Base-by-base conservation (phyloP, 2,888 invertebrate species). In the Tachina lurida region DNA sequence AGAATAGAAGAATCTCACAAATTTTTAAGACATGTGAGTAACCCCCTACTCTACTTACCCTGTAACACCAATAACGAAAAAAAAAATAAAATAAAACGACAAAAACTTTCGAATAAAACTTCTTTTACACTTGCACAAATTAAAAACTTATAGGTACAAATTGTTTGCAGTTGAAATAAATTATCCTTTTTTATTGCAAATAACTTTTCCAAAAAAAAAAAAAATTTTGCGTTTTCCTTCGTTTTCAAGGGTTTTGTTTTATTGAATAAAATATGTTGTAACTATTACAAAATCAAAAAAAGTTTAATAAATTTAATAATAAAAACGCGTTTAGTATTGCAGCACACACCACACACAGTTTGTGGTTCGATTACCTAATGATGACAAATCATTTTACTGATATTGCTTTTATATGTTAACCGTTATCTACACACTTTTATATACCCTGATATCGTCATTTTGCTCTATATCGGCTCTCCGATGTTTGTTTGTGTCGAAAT, bases 1-100 rank as follows among this genome's bases (percentile, higher is more conserved):
- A 87, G 87, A 87, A 87, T 87, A 87, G 87, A 87, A 87, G 87
- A 87, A 87, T 87, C 87, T 87, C 87, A 87, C 87, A 87, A 84
- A 68, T 63, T 52, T 77, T 75, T 71, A 73, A 77, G 68, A 70
- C 86, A 87, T 87, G 87, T 87, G 87, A 84, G 60, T 75, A 87
- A 84, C 84, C 87, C 84, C 81, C 87, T 85, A 87, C 86, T 87
- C 87, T 87, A 87, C 87, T 87, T 81, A 84, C 87, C 87, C 86
- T 78, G 65, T 78, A 81, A 83, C 87, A 87, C 81, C 86, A 85
- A 83, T 80, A 9, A 41, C 12, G 41, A 41, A 54, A 22, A 9
- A 4, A n/a, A n/a, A n/a, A n/a, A n/a, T n/a, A n/a, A n/a, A 22
- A n/a, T n/a, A 70, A 10, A 68, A n/a, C 1, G 15, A 31, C 1